phyloP scores from a whole-genome alignment of 2,888 invertebrate genomes.

The Leucania comma region DNA sequence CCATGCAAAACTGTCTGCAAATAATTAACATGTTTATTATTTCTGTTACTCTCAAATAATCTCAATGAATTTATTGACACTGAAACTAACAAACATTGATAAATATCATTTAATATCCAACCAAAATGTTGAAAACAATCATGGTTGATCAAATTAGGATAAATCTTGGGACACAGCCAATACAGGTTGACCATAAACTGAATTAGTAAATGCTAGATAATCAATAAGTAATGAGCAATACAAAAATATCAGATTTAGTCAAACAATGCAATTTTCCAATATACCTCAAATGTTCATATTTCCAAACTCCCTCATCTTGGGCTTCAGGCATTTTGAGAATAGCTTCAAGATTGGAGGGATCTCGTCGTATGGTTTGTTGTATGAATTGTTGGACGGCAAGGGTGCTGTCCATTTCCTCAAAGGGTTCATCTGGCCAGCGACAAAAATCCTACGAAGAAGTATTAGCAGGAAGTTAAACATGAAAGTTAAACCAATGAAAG shows the following conservation, averaged over 20 bases:
- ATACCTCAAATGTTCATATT: slow-evolving; percentile 99
- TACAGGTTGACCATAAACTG: no score
- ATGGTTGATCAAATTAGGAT: neutral
- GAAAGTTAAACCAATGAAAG: neutral
- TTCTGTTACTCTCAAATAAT: neutral
- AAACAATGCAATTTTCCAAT: neutral
- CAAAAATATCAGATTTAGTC: neutral
- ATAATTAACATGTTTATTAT: slow-evolving; percentile 2
- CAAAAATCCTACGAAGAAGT: slow-evolving; percentile 95
- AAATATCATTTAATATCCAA: neutral
- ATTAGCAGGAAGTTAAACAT: neutral
- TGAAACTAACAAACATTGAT: neutral
- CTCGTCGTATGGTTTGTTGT: slow-evolving; percentile 98
- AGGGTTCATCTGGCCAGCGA: slow-evolving; percentile 99
- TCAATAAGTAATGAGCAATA: neutral
- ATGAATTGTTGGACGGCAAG: slow-evolving; percentile 99
- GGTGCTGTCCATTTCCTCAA: slow-evolving; percentile 99
- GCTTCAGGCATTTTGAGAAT: slow-evolving; percentile 99
- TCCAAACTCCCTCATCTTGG: slow-evolving; percentile 99
- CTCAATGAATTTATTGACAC: neutral
- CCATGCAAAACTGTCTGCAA: slow-evolving; percentile 99
- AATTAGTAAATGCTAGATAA: neutral
- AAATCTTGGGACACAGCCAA: neutral
- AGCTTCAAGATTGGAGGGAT: slow-evolving; percentile 97
- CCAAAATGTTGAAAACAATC: neutral